A percentile compares a stretch with the other conserved stretches of the same genome.
Conservation (phyloP, 1,140 invertebrate species). For the Palaemon carinicauda region DNA sequence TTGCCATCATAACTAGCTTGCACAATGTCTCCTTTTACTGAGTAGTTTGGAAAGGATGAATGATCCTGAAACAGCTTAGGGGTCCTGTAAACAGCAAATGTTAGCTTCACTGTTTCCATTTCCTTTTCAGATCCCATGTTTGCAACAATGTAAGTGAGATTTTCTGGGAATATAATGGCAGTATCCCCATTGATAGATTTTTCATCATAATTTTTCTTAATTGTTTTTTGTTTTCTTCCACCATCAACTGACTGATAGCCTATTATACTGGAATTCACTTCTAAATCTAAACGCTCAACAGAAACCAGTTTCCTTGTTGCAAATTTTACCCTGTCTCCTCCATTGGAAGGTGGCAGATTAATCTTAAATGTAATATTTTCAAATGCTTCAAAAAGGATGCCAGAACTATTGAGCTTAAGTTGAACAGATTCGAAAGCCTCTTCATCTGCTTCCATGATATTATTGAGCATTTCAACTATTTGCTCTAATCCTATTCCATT, state of each 20-base stretch:
- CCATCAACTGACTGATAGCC: conserved; percentile 15
- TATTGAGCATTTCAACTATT: conserved; percentile 44
- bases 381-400: conserved; percentile 39
- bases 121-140: neutral
- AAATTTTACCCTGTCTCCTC: neutral
- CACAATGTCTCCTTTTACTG: conserved; percentile 37
- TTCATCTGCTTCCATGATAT: conserved; percentile 25
- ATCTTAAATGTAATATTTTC: conserved; percentile 36
- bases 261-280: conserved; percentile 22
- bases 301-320: conserved; percentile 15
- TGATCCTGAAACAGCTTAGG: conserved; percentile 35
- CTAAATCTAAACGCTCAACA: conserved; percentile 19
- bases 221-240: neutral
- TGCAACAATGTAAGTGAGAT: conserved; percentile 31
- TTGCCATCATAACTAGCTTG: conserved; percentile 38
- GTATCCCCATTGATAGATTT: neutral
- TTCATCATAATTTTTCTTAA: neutral
- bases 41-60: neutral
- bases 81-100: conserved; percentile 38
- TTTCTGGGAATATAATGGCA: conserved; percentile 45
- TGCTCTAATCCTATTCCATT: neutral
- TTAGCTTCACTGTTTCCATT: conserved; percentile 17
- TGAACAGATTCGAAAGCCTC: conserved; percentile 28
- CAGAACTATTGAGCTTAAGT: conserved; percentile 27
- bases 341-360: neutral